Evolutionary conservation across 2,113 vertebrate genomes (phyloP).

Genomic region (Uria lomvia): DNA sequence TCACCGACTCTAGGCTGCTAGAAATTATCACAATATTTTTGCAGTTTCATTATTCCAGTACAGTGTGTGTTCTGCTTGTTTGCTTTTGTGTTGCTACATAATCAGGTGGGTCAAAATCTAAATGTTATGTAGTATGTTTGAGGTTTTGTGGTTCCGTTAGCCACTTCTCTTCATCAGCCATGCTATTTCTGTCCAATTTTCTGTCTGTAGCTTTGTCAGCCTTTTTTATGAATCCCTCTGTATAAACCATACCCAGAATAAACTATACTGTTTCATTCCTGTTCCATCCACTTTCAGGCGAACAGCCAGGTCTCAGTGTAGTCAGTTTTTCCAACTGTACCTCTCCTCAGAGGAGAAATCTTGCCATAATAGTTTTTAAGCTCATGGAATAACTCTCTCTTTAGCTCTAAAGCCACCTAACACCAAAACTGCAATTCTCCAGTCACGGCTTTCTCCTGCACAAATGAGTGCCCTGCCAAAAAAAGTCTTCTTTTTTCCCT

Average conservation of each 20-base stretch:
- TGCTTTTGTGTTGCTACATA: not conserved
- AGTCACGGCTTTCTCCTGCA: not conserved
- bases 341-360: not conserved
- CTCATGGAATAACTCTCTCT: not conserved
- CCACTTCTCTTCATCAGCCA: not conserved
- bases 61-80: not conserved
- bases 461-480: not conserved
- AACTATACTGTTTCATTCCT: not conserved
- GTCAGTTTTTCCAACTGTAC: slow-evolving; percentile 38
- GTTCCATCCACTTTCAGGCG: not conserved
- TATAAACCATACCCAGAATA: not conserved
- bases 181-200: not conserved
- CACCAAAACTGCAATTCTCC: not conserved
- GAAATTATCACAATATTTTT: not conserved
- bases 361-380: not conserved
- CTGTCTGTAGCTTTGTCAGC: not conserved
- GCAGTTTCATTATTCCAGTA: not conserved
- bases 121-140: not conserved
- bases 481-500: not conserved
- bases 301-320: not conserved
- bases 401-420: not conserved
- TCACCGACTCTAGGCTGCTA: not conserved
- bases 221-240: not conserved
- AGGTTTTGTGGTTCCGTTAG: not conserved
- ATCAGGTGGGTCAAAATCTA: not conserved